Evolutionary conservation across 2,113 vertebrate genomes (phyloP).

Genomic region (Pygathrix nemaeus): DNA sequence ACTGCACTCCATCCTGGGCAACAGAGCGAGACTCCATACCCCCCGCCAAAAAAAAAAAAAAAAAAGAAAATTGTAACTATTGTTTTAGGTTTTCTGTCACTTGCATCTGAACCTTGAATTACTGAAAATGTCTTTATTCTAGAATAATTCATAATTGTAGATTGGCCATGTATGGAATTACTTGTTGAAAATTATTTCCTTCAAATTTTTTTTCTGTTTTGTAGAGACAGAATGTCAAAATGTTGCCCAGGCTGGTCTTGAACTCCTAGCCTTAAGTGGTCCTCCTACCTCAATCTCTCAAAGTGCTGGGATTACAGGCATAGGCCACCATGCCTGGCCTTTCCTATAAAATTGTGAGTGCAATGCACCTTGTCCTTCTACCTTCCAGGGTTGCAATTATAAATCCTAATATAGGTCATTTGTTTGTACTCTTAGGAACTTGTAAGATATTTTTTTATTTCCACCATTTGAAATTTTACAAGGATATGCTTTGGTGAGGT

Average conservation of each 20-base stretch:
- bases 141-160: slow-evolving; percentile 28
- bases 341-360: background rate
- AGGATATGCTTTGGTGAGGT: background rate
- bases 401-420: background rate
- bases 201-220: too few relatives aligned
- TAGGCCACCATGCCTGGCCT: too few relatives aligned
- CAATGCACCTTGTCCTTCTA: background rate
- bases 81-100: slow-evolving; percentile 38
- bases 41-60: too few relatives aligned
- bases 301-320: too few relatives aligned
- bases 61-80: slow-evolving; percentile 30
- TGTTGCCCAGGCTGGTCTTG: too few relatives aligned
- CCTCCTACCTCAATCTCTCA: too few relatives aligned
- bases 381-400: background rate
- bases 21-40: too few relatives aligned
- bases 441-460: background rate
- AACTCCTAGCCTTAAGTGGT: too few relatives aligned
- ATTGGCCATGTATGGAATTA: background rate
- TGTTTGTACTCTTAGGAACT: background rate
- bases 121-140: slow-evolving; percentile 15
- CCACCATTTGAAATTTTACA: background rate
- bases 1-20: too few relatives aligned
- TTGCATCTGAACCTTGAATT: slow-evolving; percentile 24
- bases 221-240: too few relatives aligned
- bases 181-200: background rate